Evolutionary conservation across 2,888 invertebrate genomes (phyloP), one percentile per base, ranked within the genome.

Genomic region (Hypomecis punctinalis): DNA sequence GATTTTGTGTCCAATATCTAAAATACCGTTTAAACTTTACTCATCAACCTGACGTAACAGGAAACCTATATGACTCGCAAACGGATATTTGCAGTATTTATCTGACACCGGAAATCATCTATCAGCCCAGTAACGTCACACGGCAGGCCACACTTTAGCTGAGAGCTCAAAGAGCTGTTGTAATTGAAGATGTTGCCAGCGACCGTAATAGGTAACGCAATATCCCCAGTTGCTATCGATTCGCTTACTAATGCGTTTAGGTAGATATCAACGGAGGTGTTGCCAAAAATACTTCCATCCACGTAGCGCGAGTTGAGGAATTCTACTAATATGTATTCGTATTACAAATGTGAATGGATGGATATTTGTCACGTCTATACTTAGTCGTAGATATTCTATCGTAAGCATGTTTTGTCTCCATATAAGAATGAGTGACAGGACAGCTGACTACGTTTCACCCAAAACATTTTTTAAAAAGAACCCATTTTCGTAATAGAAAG

Each of bases 101-200:
- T 55, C 13, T 43, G 55, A 51, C 56, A 63, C 45, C 52, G 62
- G 62, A 63, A 53, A 63, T 52, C 35, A 43, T 63, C 60, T 37
- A 63, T 67, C 61, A 66, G 45, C 40, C 51, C 47, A 49, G 54
- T 59, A 39, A 49, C 39, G 13, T 36, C 33, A 51, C 43, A 59
- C 49, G 39, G 55, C 35, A 37, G 23, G 47, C 10, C 13, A 46
- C 33, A 56, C 47, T 51, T 61, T 56, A 60, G 40, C 35, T 11
- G 52, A 23, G 23, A 23, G 23, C 23, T 23, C 9, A 5, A 59
- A 46, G 55, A n/a, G 51, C 37, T 10, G 36, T 35, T 43, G 37
- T 56, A 13, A 55, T 55, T 60, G 60, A 11, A 40, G 48, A 45
- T 42, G 61, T 66, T 66, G 61, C 61, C 61, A 66, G 53, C 61